phyloP scores from a whole-genome alignment of 2,888 invertebrate species.

The Anorthoa munda region DNA sequence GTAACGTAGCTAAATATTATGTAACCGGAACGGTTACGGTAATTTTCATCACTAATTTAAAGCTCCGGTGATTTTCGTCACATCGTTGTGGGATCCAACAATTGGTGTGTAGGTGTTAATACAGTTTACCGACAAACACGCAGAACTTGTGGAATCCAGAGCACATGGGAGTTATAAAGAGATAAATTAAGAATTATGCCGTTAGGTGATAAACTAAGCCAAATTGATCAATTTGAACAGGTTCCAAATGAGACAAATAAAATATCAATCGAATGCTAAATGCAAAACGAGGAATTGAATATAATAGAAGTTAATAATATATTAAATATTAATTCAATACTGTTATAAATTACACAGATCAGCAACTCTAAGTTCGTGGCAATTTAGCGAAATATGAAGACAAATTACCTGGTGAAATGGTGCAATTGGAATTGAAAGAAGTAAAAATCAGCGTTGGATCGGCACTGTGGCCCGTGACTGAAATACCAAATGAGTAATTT shows the following conservation, averaged over 20 bases:
- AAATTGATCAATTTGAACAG: slow-evolving; percentile 9
- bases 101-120: slow-evolving; percentile 74
- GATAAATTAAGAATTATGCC: slow-evolving; percentile 35
- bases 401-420: slow-evolving; percentile 87
- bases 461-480: slow-evolving; percentile 86
- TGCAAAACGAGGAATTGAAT: not conserved
- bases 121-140: slow-evolving; percentile 32
- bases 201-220: slow-evolving; percentile 32
- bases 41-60: slow-evolving; percentile 82
- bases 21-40: slow-evolving; percentile 77
- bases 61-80: slow-evolving; percentile 76
- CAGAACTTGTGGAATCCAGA: slow-evolving; percentile 27
- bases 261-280: slow-evolving; percentile 11
- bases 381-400: slow-evolving; percentile 79
- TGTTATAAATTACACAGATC: slow-evolving; percentile 45
- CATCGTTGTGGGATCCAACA: slow-evolving; percentile 72
- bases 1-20: slow-evolving; percentile 64
- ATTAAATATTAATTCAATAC: slow-evolving; percentile 33
- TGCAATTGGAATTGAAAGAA: slow-evolving; percentile 89
- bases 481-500: slow-evolving; percentile 90
- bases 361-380: slow-evolving; percentile 40
- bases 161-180: slow-evolving; percentile 20
- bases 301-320: slow-evolving; percentile 17
- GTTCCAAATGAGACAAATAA: slow-evolving; percentile 9
- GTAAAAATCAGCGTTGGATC: slow-evolving; percentile 89